These are phyloP conservation scores for Carapus acus DNA, from an alignment of 2,797 vertebrate species.

Conservation along the genomic window DNA sequence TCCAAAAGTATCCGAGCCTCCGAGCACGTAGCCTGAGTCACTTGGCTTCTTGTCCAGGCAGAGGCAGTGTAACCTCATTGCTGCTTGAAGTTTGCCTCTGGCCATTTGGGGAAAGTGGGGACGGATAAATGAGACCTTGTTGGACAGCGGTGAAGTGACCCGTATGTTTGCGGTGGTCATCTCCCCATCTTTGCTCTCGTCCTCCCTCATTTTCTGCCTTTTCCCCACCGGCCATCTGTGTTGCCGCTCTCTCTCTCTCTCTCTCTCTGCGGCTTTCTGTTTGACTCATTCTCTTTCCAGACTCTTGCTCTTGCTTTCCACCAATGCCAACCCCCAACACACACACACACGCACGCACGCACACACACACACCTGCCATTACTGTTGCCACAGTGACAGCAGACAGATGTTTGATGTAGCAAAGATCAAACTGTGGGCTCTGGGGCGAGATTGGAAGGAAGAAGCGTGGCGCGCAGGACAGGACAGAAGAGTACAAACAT, in stretches of 20 bases:
- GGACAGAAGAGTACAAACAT: conserved; percentile 64
- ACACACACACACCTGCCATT: conserved; percentile 68
- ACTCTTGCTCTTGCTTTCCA: conserved; percentile 17
- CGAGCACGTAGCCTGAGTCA: conserved; percentile 15
- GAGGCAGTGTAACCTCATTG: conserved; percentile 49
- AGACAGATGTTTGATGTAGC: conserved; percentile 91
- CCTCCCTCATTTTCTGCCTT: conserved; percentile 48
- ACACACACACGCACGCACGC: conserved; percentile 29
- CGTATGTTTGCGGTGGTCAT: conserved; percentile 64
- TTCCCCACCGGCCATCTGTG: conserved; percentile 41
- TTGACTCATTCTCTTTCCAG: too few species aligned
- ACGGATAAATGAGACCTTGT: conserved; percentile 57
- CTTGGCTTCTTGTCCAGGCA: conserved; percentile 50
- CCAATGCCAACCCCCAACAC: conserved; percentile 31
- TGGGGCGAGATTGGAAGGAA: conserved; percentile 69
- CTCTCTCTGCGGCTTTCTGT: background rate
- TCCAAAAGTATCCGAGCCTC: too few species aligned
- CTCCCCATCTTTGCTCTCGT: conserved; percentile 51
- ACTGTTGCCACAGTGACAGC: conserved; percentile 84
- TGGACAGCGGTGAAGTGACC: conserved; percentile 64
- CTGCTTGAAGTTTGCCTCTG: conserved; percentile 44
- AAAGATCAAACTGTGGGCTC: conserved; percentile 81
- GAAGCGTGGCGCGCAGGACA: conserved; percentile 50
- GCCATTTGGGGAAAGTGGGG: conserved; percentile 32
- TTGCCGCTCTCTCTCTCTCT: conserved; percentile 10